Evolutionary conservation across 2,113 vertebrate species (phyloP).

Genomic region (Zosterops pallidus): DNA sequence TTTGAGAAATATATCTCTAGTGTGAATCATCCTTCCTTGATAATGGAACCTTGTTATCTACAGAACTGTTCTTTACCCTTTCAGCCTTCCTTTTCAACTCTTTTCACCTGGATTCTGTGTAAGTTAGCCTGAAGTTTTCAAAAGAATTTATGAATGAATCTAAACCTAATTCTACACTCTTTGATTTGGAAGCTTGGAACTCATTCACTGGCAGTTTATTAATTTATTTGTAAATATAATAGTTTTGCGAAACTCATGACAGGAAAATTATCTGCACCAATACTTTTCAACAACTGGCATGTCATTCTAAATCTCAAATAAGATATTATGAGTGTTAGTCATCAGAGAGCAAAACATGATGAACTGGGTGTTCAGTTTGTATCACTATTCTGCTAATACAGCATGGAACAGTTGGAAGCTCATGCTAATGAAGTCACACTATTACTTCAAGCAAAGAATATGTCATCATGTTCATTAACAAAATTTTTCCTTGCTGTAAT

Average conservation of each 20-base stretch:
- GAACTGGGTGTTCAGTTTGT: background rate
- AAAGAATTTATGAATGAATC: constrained; percentile 3
- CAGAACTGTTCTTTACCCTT: background rate
- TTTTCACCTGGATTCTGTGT: background rate
- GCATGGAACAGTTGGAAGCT: background rate
- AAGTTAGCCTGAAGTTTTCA: background rate
- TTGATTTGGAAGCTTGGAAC: background rate
- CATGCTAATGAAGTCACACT: background rate
- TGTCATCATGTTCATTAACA: background rate
- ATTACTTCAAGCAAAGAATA: background rate
- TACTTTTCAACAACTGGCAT: background rate
- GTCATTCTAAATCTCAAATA: background rate
- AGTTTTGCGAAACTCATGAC: background rate
- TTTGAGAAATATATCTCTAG: background rate
- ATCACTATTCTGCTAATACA: background rate
- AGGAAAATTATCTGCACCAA: background rate
- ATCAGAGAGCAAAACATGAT: background rate
- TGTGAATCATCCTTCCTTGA: background rate
- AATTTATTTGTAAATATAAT: background rate
- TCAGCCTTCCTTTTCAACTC: background rate
- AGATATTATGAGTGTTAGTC: background rate
- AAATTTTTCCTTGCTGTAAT: background rate
- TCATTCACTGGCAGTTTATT: background rate
- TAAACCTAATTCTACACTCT: background rate
- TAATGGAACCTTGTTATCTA: background rate